Evolutionary conservation across 2,888 invertebrate species (phyloP), one percentile per base, ranked within the genome.

Genomic region (Latrodectus hesperus): DNA sequence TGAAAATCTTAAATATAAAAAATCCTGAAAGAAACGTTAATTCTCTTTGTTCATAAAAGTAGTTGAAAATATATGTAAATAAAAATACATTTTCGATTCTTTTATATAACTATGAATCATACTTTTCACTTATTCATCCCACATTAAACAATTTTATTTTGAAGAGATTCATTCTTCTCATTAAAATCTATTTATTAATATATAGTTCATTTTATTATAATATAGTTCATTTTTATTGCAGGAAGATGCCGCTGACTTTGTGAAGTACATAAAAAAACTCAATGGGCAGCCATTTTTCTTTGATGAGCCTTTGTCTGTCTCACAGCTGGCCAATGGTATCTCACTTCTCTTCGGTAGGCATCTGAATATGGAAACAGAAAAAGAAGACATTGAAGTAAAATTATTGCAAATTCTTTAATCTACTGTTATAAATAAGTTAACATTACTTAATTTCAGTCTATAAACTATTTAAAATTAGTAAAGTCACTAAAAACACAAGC

Each of bases 281-380:
- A 76, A 87, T n/a, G 82, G 87, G 1, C 9, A 68, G 16, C 87
- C 87, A 2, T 22, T 64, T 49, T 17, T 12, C 51, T 38, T 65
- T 12, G 81, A 67, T 9, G 38, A 17, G 0, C 64, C 67, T 10
- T 8, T 86, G 9, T 49, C 76, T 11, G n/a, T 22, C 14, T 77
- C 68, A 22, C 77, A 82, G 49, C 53, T 81, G 9, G 51, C 22
- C 6, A 82, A 77, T 17, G 67, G 64, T 16, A 55, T 82, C 0
- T 53, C 87, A 17, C 68, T 87, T 9, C 68, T 87, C 0, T 72
- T 87, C n/a, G 87, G 87, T 17, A 77, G 87, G 49, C 81, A 72
- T 51, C 49, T 87, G 14, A 78, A 87, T 14, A 53, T 55, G 8
- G 68, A 81, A 49, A 49, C 68, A 9, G 80, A 80, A 70, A 75